phyloP scores from a whole-genome alignment of 2,888 invertebrate species.

The Lutraria lutraria region DNA sequence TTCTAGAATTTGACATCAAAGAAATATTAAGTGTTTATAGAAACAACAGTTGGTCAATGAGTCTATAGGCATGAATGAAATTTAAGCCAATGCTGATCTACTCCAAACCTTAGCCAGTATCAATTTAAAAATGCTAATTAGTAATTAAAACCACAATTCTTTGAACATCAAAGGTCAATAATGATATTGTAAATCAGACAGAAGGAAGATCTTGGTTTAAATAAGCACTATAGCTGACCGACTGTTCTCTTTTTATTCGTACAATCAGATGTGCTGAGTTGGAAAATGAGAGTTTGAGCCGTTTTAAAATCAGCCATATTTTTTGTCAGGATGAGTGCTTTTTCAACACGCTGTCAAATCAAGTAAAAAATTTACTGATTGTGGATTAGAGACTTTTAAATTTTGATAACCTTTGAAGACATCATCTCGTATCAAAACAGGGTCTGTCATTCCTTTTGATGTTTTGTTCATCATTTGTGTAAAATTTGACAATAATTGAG shows the following conservation, averaged over 20 bases:
- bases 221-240: slow-evolving; percentile 19
- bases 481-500: slow-evolving; percentile 52
- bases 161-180: slow-evolving; percentile 40
- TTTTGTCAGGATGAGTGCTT: slow-evolving; percentile 15
- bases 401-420: slow-evolving; percentile 46
- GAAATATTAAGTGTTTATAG: not conserved
- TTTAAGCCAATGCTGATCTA: slow-evolving; percentile 52
- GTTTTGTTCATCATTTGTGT: slow-evolving; percentile 60
- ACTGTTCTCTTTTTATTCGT: slow-evolving; percentile 34
- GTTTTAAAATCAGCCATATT: slow-evolving; percentile 39
- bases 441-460: slow-evolving; percentile 46
- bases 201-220: slow-evolving; percentile 32
- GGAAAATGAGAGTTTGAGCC: slow-evolving; percentile 56
- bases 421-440: slow-evolving; percentile 27
- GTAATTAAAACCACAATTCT: slow-evolving; percentile 47
- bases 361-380: slow-evolving; percentile 51
- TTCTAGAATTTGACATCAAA: slow-evolving; percentile 40
- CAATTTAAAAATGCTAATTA: slow-evolving; percentile 51
- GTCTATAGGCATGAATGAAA: slow-evolving; percentile 41
- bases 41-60: slow-evolving; percentile 29
- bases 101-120: slow-evolving; percentile 28
- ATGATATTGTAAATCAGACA: slow-evolving; percentile 58
- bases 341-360: slow-evolving; percentile 27
- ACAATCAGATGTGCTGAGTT: slow-evolving; percentile 34
- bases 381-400: slow-evolving; percentile 30